phyloP scores from a whole-genome alignment of 2,888 invertebrate genomes.

The Stenoptilia bipunctidactyla region DNA sequence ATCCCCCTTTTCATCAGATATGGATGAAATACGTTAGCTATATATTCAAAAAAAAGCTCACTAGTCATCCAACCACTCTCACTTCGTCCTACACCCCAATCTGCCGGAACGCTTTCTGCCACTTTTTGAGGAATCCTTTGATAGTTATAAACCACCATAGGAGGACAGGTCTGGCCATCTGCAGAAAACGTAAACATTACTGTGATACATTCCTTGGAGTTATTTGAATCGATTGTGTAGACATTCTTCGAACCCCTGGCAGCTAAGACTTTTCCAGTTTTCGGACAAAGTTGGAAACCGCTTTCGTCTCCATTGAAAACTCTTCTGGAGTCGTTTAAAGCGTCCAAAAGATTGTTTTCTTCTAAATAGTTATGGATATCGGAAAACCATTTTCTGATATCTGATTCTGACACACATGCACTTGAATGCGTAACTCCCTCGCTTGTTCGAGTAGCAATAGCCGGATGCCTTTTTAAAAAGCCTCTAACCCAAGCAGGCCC shows the following conservation, averaged over 20 bases:
- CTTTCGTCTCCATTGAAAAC: slow-evolving; percentile 17
- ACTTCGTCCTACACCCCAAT: slow-evolving; percentile 9
- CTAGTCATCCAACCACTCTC: slow-evolving; percentile 23
- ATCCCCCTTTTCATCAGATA: slow-evolving; percentile 16
- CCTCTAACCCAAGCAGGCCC: slow-evolving; percentile 14
- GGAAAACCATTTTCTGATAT: slow-evolving; percentile 16
- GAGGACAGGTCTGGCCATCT: slow-evolving; percentile 15
- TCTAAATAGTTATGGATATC: slow-evolving; percentile 6
- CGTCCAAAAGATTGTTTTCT: not conserved
- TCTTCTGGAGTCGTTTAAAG: slow-evolving; percentile 6
- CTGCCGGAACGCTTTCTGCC: slow-evolving; percentile 17
- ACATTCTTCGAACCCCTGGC: slow-evolving; percentile 19
- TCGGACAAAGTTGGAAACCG: slow-evolving; percentile 15
- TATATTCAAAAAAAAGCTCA: slow-evolving; percentile 23
- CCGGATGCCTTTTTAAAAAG: slow-evolving; percentile 14
- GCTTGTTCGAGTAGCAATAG: slow-evolving; percentile 9
- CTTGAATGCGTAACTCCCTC: slow-evolving; percentile 16
- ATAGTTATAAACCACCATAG: slow-evolving; percentile 21
- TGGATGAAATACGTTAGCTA: slow-evolving; percentile 21
- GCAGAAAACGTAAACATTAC: slow-evolving; percentile 23
- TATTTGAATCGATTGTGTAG: slow-evolving; percentile 16
- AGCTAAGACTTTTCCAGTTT: slow-evolving; percentile 15
- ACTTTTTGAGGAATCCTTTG: slow-evolving; percentile 20
- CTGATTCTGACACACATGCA: slow-evolving; percentile 15
- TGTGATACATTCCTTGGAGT: slow-evolving; percentile 19